phyloP scores from a whole-genome alignment of 2,113 vertebrate species.

The Pseudorhombus dupliciocellatus region DNA sequence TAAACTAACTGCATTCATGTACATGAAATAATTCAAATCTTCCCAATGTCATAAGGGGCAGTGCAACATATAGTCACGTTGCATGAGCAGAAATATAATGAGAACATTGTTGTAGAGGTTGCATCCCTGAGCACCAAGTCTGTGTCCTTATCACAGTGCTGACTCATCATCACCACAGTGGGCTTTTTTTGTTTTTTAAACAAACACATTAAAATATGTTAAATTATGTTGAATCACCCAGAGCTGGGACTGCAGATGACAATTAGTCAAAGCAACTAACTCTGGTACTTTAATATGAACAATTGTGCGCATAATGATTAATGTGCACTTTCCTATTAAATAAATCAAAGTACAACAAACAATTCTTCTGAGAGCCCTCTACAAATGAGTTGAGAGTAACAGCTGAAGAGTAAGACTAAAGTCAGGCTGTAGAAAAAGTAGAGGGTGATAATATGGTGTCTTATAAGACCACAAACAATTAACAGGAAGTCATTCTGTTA shows the following conservation, averaged over 20 bases:
- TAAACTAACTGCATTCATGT: slow-evolving; percentile 60
- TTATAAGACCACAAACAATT: neutral
- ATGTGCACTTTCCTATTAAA: too few species aligned
- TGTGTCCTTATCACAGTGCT: slow-evolving; percentile 25
- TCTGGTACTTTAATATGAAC: too few species aligned
- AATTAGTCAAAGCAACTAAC: too few species aligned
- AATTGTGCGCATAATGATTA: too few species aligned
- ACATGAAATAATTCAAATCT: slow-evolving; percentile 38
- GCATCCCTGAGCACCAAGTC: neutral
- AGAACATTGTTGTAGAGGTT: slow-evolving; percentile 29
- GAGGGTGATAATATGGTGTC: neutral
- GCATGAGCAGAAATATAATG: slow-evolving; percentile 55
- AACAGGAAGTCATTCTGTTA: too few species aligned
- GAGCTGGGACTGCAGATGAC: too few species aligned
- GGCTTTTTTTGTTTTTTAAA: neutral
- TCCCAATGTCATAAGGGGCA: slow-evolving; percentile 35
- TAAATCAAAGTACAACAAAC: neutral
- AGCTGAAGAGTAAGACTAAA: too few species aligned
- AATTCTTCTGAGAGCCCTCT: neutral
- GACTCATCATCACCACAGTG: neutral
- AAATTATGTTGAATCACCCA: neutral
- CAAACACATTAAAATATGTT: neutral
- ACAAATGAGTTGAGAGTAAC: too few species aligned
- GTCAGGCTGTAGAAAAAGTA: neutral
- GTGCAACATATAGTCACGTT: slow-evolving; percentile 35